Evolutionary conservation across 2,888 invertebrate species (phyloP), one percentile per base, ranked within the genome.

Genomic region (Tubulanus polymorphus): DNA sequence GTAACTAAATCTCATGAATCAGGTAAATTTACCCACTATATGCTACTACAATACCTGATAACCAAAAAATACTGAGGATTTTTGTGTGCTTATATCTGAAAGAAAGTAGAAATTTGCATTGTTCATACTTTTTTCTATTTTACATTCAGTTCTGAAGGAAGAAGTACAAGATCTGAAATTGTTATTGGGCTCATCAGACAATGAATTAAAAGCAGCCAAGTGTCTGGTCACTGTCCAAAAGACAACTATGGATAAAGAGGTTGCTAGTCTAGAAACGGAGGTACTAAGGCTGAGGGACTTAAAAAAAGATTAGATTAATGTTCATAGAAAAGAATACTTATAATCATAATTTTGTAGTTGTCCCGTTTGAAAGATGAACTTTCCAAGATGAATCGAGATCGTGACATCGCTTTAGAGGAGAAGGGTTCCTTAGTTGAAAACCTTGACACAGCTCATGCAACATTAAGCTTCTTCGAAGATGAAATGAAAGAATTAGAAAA

Each of bases 381-480:
- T n/a, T n/a, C n/a, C n/a, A n/a, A n/a, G n/a, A n/a, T n/a, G n/a
- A n/a, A n/a, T n/a, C n/a, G 23, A 41, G 41, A 41, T 15, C 23
- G 23, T 15, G 41, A 41, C 23, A 15, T 41, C 20, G 6, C 23
- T 18, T 15, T 41, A 3, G 41, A 41, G 41, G 41, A 41, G 41
- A 41, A 41, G 15, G 18, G 23, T 1, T 20, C 18, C 12, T 37
- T 35, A 10, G 48, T 56, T 54, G 59, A 59, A 30, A 10, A 47
- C 20, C 29, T 53, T 12, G 59, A 59, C 20, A 54, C 41, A 12
- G 48, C 51, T 12, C 53, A 54, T 30, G 37, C 37, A 26, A 57
- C 59, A 5, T 23, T 47, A 12, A 37, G 30, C 30, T 56, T 57
- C 48, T 41, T 54, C 26, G 59, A 59, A 37, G 49, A 49, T 27